These are phyloP conservation scores for Leptocoma aspasia DNA, from an alignment of 2,113 vertebrate genomes.

Conservation along the genomic window DNA sequence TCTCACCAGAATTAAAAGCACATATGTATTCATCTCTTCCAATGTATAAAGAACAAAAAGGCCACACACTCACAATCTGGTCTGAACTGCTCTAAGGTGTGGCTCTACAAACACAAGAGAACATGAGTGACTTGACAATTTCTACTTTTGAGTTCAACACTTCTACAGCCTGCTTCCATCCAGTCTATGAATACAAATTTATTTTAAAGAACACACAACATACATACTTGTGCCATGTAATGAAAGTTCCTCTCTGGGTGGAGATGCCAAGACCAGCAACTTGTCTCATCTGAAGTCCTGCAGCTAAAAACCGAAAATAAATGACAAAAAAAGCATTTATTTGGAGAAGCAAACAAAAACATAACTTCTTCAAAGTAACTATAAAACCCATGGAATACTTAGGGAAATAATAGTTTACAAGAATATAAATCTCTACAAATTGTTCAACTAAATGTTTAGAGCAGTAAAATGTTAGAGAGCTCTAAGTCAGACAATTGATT, in stretches of 20 bases:
- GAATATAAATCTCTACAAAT: neutral
- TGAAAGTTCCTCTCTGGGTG: constrained; percentile 90
- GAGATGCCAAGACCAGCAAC: constrained; percentile 90
- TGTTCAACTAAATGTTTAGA: neutral
- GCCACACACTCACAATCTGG: neutral
- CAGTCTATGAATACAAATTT: neutral
- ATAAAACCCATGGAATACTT: neutral
- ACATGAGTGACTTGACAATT: neutral
- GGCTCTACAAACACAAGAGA: neutral
- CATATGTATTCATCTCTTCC: accelerated
- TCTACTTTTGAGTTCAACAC: neutral
- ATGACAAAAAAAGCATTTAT: neutral
- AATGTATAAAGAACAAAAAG: neutral
- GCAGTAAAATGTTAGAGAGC: neutral
- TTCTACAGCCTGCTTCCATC: neutral
- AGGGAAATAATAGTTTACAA: neutral
- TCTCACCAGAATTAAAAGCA: neutral
- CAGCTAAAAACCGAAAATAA: constrained; percentile 70
- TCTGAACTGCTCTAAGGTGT: neutral
- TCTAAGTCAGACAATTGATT: neutral
- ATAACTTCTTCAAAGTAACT: neutral
- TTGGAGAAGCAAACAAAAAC: neutral
- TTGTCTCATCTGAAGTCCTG: constrained; percentile 85
- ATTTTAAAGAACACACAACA: neutral
- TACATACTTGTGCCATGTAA: constrained; percentile 90